Percentiles rank a stretch among this genome's conserved stretches.
Evolutionary conservation across 1,140 invertebrate genomes (phyloP).

Genomic region (Teleogryllus occipitalis): DNA sequence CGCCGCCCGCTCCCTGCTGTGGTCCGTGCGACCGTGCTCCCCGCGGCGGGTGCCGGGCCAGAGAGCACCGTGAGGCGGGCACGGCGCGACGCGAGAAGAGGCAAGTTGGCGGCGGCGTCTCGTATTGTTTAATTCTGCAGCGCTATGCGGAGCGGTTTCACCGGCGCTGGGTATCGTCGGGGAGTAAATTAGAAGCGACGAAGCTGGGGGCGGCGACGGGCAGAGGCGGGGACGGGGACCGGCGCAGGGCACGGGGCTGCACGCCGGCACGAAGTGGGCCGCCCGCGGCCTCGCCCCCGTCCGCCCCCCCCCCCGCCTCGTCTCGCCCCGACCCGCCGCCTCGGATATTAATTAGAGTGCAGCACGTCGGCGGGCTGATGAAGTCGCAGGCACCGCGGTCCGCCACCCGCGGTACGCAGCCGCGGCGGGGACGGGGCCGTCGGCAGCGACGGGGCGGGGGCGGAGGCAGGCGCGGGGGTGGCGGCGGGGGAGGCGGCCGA

Average conservation of each 20-base stretch:
- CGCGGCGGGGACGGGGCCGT: neutral
- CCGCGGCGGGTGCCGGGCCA: too few relatives aligned
- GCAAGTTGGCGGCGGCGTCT: neutral
- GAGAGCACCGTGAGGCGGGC: too few relatives aligned
- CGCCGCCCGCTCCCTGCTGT: too few relatives aligned
- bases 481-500: too few relatives aligned
- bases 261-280: neutral
- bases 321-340: too few relatives aligned
- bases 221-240: neutral
- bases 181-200: neutral
- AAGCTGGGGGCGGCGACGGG: neutral
- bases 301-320: too few relatives aligned
- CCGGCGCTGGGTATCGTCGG: neutral
- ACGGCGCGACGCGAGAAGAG: neutral
- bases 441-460: neutral
- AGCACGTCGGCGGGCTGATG: neutral
- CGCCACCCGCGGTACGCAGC: neutral
- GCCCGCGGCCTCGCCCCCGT: too few relatives aligned
- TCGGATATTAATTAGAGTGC: neutral
- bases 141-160: neutral
- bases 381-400: neutral
- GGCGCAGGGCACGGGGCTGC: neutral
- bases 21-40: too few relatives aligned
- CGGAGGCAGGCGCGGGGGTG: too few relatives aligned
- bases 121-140: neutral